A percentile compares a stretch with the other conserved stretches of the same genome.
Conservation (phyloP, 2,113 vertebrate genomes). For the Struthio camelus region DNA sequence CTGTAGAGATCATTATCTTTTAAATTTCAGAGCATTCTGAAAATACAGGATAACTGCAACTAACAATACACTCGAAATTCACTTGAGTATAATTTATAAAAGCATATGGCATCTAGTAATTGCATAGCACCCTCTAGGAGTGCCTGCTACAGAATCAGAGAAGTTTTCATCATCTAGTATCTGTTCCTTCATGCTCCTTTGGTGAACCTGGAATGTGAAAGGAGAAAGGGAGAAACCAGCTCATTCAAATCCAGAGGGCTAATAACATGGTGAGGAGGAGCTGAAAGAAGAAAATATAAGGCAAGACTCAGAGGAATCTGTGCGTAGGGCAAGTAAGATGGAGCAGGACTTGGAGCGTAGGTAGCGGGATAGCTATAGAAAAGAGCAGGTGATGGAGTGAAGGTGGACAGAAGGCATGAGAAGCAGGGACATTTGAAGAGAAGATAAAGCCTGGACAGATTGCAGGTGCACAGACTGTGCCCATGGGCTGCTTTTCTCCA, state of each 20-base stretch:
- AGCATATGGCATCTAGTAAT: neutral
- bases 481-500: neutral
- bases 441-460: conserved; percentile 9
- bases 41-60: neutral
- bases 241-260: neutral
- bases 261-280: neutral
- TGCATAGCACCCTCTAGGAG: neutral
- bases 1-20: neutral
- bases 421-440: conserved; percentile 13
- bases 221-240: neutral
- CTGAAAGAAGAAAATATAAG: neutral
- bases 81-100: neutral
- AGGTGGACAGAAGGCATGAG: neutral
- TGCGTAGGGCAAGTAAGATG: neutral
- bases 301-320: neutral
- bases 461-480: conserved; percentile 13
- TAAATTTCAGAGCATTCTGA: neutral
- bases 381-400: conserved; percentile 47
- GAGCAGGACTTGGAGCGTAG: neutral
- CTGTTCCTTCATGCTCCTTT: neutral
- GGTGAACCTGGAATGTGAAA: neutral
- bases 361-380: conserved; percentile 43
- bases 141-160: neutral
- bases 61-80: neutral
- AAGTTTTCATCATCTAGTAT: neutral